phyloP scores from a whole-genome alignment of 2,797 vertebrate genomes.

The Allenopithecus nigroviridis region DNA sequence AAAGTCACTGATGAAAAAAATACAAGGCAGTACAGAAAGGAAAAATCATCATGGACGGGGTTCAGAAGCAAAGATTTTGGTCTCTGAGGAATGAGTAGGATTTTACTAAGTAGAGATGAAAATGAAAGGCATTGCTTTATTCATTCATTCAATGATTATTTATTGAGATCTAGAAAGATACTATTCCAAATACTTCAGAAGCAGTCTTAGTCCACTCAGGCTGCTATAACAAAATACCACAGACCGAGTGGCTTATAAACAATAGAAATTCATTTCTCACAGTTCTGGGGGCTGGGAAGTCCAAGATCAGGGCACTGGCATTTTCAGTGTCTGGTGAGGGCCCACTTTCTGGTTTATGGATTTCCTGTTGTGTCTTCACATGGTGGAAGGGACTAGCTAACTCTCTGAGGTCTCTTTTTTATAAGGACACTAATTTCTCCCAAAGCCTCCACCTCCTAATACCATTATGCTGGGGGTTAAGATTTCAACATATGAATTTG shows the following conservation, averaged over 20 bases:
- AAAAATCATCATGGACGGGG: not conserved
- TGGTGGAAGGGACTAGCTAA: not conserved
- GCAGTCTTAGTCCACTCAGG: not conserved
- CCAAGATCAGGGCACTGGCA: not conserved
- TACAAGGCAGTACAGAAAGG: not conserved
- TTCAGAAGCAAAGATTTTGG: not conserved
- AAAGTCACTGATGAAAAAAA: not conserved
- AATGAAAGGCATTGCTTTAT: not conserved
- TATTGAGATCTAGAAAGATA: not conserved
- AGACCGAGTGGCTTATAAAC: not conserved
- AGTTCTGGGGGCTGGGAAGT: not conserved
- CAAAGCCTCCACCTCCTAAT: not conserved
- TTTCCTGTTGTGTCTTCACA: not conserved
- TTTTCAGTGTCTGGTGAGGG: not conserved
- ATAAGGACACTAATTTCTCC: not conserved
- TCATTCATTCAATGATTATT: not conserved
- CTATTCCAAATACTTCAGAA: not conserved
- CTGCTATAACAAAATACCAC: not conserved
- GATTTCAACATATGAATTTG: not conserved
- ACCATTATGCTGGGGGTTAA: not conserved
- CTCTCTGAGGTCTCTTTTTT: not conserved
- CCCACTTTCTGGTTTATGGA: not conserved
- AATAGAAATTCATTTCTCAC: not conserved
- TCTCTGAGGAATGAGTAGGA: not conserved
- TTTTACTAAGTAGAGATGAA: constrained; percentile 2